Evolutionary conservation across 2,888 invertebrate genomes (phyloP), one percentile per base, ranked within the genome.

Genomic region (Harpalus rufipes): DNA sequence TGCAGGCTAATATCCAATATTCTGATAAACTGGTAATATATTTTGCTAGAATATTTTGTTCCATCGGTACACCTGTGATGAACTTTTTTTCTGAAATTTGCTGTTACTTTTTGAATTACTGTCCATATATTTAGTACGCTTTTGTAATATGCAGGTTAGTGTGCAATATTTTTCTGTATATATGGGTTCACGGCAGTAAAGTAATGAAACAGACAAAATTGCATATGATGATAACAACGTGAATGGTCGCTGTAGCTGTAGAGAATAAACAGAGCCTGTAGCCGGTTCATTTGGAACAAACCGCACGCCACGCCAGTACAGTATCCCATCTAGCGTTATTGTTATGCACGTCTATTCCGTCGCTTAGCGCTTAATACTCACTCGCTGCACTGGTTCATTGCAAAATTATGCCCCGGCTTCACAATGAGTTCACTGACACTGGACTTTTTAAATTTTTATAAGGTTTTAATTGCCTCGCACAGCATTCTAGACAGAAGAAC

Each of bases 311-410:
- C n/a, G 44, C 51, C n/a, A 41, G 32, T 32, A 32, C 32, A 32
- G 51, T 25, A 21, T 78, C 56, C 59, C 78, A 58, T 78, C 78
- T 78, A 78, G 59, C 25, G 78, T 78, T 78, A 78, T 78, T 78
- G 78, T 78, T 78, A 78, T 78, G 58, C 32, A 41, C 44, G 56
- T 78, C 78, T 51, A 59, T 78, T 78, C 56, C 78, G 78, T 78
- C 25, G 63, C 25, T 25, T 63, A 63, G 63, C 63, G 25, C 61
- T 61, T 7, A 14, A 16, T 61, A 4, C 8, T 6, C 16, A 16
- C 61, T 56, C 14, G 56, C 16, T 14, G 16, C 14, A 61, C 16
- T 61, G 16, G 14, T 14, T 16, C 59, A 8, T 16, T 61, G 44
- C 44, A 12, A 12, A 51, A 61, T 61, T 61, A 16, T 18, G 25